These are phyloP conservation scores for Chlorospingus flavigularis DNA, from an alignment of 2,797 vertebrate species.

Conservation along the genomic window DNA sequence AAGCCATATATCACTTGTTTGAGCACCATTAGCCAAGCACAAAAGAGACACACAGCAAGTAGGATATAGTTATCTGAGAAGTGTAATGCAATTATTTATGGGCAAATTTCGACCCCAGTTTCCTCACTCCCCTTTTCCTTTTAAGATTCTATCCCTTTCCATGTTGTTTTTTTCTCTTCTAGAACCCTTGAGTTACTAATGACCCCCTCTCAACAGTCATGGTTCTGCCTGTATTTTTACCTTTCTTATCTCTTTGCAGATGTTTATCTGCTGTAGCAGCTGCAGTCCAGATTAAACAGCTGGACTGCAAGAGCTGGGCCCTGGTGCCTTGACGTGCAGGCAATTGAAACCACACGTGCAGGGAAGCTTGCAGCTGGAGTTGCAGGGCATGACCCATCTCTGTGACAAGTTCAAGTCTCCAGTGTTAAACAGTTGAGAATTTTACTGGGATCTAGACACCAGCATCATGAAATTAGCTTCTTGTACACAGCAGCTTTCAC, in stretches of 20 bases:
- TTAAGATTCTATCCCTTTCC: background rate
- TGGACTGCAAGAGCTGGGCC: background rate
- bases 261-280: background rate
- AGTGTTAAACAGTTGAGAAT: background rate
- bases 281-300: background rate
- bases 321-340: background rate
- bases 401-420: background rate
- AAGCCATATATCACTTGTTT: background rate
- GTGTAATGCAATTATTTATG: background rate
- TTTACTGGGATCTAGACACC: background rate
- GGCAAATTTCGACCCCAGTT: background rate
- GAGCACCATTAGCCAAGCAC: background rate
- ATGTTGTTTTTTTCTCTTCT: background rate
- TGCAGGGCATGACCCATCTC: background rate
- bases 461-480: background rate
- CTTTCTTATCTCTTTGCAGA: background rate
- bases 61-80: background rate
- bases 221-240: background rate
- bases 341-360: background rate
- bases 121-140: background rate
- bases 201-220: background rate
- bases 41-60: background rate
- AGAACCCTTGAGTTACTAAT: background rate
- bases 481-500: background rate
- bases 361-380: background rate